Conservation (phyloP, 2,888 invertebrate species). For the Ophioninae sp. region DNA sequence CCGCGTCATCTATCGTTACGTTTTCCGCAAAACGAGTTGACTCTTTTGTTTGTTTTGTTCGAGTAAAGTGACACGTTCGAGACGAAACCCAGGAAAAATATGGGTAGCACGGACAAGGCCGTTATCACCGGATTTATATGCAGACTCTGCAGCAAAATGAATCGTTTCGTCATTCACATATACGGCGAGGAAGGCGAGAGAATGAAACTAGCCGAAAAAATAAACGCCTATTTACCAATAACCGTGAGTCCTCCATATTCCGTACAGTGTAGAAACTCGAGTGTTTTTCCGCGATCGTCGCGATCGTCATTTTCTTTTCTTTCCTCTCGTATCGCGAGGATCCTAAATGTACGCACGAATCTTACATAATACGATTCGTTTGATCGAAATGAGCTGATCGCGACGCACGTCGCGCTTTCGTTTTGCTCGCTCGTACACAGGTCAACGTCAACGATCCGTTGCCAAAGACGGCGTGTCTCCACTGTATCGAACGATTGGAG, state of each 20-base stretch:
- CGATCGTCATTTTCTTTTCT: not conserved
- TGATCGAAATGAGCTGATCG: conserved; percentile 20
- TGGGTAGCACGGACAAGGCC: conserved; percentile 92
- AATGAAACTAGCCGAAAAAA: conserved; percentile 89
- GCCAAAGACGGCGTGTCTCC: conserved; percentile 83
- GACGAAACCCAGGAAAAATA: conserved; percentile 75
- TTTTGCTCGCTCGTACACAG: conserved; percentile 68
- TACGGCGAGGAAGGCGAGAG: conserved; percentile 91
- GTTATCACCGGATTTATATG: conserved; percentile 92
- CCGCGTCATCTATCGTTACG: not conserved
- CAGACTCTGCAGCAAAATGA: conserved; percentile 93
- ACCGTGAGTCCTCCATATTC: conserved; percentile 82
- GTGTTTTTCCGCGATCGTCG: not conserved
- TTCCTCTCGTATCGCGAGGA: not conserved
- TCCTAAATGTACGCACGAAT: not conserved
- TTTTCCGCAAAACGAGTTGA: not conserved
- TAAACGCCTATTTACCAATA: conserved; percentile 90
- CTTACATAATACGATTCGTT: not conserved
- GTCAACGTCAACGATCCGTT: conserved; percentile 81
- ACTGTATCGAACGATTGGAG: conserved; percentile 83
- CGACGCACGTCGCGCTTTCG: not conserved
- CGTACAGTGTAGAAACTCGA: conserved; percentile 5
- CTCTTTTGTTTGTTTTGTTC: not conserved
- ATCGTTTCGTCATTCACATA: conserved; percentile 91
- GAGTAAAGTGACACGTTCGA: not conserved